Base-by-base conservation (phyloP, 2,888 invertebrate species). In the Drosophila pegasa region DNA sequence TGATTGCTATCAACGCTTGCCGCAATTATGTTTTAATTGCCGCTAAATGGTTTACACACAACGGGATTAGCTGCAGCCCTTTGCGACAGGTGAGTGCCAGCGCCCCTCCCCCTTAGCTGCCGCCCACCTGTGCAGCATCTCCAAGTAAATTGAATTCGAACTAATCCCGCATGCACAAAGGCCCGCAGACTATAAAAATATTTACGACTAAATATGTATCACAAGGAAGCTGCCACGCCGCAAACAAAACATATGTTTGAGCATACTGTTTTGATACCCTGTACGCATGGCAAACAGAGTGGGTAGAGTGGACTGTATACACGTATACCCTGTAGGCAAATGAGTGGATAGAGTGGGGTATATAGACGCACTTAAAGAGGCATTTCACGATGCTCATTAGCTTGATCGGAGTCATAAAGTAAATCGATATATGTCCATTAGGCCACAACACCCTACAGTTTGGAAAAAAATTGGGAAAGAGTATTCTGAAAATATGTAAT, bases 11-110 rank as follows among this genome's bases (percentile, higher is more conserved):
- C 87, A 76, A 73, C 80, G 62, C 67, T 66, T 76, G 72, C 83
- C 79, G 85, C 87, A 85, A 85, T 85, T 85, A 85, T 78, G 87
- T 80, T 87, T 85, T 85, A 85, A 85, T 85, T 85, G 87, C 63
- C 63, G 78, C 71, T 87, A 80, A 85, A 87, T 87, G 87, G 74
- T 72, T 87, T 73, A 85, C 74, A 69, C 81, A 77, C 81, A 71
- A 76, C 68, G 66, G 87, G 87, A 87, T 87, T 85, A 85, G 85
- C 76, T 59, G 73, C 75, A 62, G 57, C 59, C 41, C 45, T 54
- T 37, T 37, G 18, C 62, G 62, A 52, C 68, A 76, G 79, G 79
- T 80, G 65, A 78, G 80, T 66, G 20, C 29, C n/a, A 16, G 10
- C 3, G 16, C 18, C 35, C 3, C 20, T 18, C 10, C 35, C 41